A percentile compares a stretch with the other conserved stretches of the same genome.
phyloP scores from a whole-genome alignment of 2,888 invertebrate genomes.

The Rhabditoides inermis region DNA sequence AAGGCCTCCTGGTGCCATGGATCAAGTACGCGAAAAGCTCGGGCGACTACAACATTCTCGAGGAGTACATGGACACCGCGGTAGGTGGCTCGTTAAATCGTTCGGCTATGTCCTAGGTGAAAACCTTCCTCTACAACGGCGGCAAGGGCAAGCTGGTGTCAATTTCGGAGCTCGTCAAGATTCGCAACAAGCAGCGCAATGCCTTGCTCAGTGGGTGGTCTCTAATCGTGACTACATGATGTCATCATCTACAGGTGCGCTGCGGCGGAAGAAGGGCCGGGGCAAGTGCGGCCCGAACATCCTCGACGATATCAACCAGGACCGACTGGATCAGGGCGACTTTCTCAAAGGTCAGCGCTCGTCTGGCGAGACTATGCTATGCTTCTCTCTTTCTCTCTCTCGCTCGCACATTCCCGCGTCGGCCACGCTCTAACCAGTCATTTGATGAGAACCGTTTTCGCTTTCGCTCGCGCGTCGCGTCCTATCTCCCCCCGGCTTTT shows the following conservation, averaged over 20 bases:
- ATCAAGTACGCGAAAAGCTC: slow-evolving; percentile 36
- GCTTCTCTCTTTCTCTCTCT: too few relatives aligned
- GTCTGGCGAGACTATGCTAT: background rate
- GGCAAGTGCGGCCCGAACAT: slow-evolving; percentile 51
- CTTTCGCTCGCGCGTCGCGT: too few relatives aligned
- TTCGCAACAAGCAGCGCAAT: slow-evolving; percentile 70
- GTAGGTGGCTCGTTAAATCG: slow-evolving; percentile 57
- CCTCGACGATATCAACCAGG: slow-evolving; percentile 48
- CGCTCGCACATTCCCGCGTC: too few relatives aligned
- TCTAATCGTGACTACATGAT: background rate
- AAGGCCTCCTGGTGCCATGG: slow-evolving; percentile 37
- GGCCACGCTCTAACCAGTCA: too few relatives aligned
- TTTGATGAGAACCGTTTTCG: too few relatives aligned
- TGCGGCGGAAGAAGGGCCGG: slow-evolving; percentile 39
- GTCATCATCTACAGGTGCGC: slow-evolving; percentile 7
- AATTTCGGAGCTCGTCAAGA: slow-evolving; percentile 74
- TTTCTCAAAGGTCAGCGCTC: slow-evolving; percentile 32
- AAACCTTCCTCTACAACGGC: slow-evolving; percentile 83
- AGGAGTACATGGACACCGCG: slow-evolving; percentile 37
- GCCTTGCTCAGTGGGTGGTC: slow-evolving; percentile 24
- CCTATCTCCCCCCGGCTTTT: too few relatives aligned
- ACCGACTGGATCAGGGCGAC: slow-evolving; percentile 31
- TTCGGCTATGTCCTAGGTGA: slow-evolving; percentile 59
- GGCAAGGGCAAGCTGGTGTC: slow-evolving; percentile 83
- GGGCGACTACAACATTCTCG: slow-evolving; percentile 36